These are phyloP conservation scores for Semotilus atromaculatus DNA, from an alignment of 2,797 vertebrate species.

Conservation along the genomic window DNA sequence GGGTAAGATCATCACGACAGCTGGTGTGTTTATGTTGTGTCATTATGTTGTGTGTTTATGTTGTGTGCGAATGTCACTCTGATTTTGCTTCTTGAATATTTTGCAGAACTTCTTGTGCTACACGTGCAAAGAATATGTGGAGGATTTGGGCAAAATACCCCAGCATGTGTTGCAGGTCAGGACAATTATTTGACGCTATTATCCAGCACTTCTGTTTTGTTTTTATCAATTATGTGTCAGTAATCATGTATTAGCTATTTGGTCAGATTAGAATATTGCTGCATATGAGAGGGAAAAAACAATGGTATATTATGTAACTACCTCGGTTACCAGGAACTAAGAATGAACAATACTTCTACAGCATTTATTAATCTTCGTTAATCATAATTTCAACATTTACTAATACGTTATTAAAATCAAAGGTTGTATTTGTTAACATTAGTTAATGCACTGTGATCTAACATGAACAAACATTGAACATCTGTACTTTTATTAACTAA, in stretches of 20 bases:
- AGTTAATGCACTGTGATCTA: too few relatives aligned
- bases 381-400: too few relatives aligned
- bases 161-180: constrained; percentile 81
- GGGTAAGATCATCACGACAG: constrained; percentile 78
- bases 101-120: constrained; percentile 94
- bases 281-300: not conserved
- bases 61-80: not conserved
- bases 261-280: not conserved
- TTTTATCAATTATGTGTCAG: not conserved
- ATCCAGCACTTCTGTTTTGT: not conserved
- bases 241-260: not conserved
- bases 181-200: not conserved
- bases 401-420: too few relatives aligned
- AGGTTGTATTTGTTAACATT: too few relatives aligned
- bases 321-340: too few relatives aligned
- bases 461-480: too few relatives aligned
- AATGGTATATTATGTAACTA: too few relatives aligned
- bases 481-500: too few relatives aligned
- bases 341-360: too few relatives aligned
- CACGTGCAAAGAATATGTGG: constrained; percentile 92
- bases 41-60: not conserved
- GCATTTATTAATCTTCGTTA: too few relatives aligned
- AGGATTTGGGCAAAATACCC: constrained; percentile 91
- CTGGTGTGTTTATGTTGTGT: not conserved
- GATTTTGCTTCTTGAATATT: constrained; percentile 45